These are phyloP conservation scores for Connochaetes taurinus DNA, from an alignment of 2,113 vertebrate species.

Conservation along the genomic window DNA sequence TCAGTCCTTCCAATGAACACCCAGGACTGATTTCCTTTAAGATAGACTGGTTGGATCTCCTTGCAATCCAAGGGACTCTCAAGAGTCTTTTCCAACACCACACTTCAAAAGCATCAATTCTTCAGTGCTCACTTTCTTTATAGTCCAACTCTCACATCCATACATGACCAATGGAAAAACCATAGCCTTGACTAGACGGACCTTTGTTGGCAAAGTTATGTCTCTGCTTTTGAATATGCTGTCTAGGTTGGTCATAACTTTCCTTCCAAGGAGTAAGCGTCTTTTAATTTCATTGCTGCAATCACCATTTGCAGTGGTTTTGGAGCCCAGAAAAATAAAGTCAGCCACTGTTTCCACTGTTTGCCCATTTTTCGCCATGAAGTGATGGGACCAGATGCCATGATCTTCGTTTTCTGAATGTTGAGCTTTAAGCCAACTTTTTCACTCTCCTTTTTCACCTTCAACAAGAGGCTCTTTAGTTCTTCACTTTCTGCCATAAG, in stretches of 20 bases:
- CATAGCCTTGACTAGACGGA: background rate
- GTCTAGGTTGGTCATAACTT: background rate
- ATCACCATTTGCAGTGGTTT: background rate
- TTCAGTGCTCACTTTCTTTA: background rate
- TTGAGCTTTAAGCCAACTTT: background rate
- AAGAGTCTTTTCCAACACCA: background rate
- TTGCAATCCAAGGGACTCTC: background rate
- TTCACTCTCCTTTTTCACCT: background rate
- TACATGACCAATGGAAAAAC: background rate
- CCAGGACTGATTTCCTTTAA: no score
- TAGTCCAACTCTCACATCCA: background rate
- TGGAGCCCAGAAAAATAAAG: background rate
- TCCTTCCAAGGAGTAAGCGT: background rate
- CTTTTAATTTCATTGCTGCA: background rate
- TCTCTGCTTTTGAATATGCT: background rate
- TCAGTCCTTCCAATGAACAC: background rate
- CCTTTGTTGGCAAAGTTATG: background rate
- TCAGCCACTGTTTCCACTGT: background rate
- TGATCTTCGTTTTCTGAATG: background rate
- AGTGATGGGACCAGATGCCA: background rate
- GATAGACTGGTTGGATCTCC: no score
- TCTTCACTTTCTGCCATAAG: background rate
- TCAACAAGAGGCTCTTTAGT: background rate
- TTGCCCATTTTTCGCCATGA: background rate
- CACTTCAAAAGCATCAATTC: background rate